phyloP scores from a whole-genome alignment of 2,113 vertebrate species.

The Hippopotamus amphibius region DNA sequence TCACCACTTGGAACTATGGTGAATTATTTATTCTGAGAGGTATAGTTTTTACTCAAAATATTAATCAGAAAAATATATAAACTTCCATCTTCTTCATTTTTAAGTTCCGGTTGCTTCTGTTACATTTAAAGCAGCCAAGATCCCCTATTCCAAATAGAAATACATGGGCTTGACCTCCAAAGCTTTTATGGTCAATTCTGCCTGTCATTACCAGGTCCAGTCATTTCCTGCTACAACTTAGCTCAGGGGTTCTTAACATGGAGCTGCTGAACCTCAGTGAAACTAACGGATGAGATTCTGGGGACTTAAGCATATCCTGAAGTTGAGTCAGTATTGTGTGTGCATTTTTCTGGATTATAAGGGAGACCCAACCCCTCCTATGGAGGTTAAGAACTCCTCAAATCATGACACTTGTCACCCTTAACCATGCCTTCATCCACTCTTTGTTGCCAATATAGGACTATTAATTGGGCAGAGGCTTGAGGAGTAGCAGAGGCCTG shows the following conservation, averaged over 20 bases:
- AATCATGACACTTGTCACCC: neutral
- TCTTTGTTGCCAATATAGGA: neutral
- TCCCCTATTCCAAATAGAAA: neutral
- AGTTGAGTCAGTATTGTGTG: neutral
- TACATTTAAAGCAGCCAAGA: neutral
- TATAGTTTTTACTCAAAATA: conserved; percentile 24
- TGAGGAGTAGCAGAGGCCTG: neutral
- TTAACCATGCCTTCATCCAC: neutral
- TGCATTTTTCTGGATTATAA: conserved; percentile 22
- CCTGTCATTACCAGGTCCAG: neutral
- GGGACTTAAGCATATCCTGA: neutral
- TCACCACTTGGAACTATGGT: conserved; percentile 20
- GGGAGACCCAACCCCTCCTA: neutral
- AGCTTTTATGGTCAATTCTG: neutral
- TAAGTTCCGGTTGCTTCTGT: neutral
- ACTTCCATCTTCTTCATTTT: neutral
- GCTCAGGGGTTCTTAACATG: neutral
- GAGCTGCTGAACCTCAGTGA: neutral
- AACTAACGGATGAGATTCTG: neutral
- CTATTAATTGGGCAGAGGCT: neutral
- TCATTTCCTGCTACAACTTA: neutral
- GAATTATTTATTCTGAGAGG: conserved; percentile 55
- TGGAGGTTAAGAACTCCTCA: neutral
- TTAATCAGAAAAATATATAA: conserved; percentile 4
- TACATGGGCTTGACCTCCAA: neutral